Base-by-base conservation (phyloP, 2,888 invertebrate genomes). In the Heteromyza rotundicornis region DNA sequence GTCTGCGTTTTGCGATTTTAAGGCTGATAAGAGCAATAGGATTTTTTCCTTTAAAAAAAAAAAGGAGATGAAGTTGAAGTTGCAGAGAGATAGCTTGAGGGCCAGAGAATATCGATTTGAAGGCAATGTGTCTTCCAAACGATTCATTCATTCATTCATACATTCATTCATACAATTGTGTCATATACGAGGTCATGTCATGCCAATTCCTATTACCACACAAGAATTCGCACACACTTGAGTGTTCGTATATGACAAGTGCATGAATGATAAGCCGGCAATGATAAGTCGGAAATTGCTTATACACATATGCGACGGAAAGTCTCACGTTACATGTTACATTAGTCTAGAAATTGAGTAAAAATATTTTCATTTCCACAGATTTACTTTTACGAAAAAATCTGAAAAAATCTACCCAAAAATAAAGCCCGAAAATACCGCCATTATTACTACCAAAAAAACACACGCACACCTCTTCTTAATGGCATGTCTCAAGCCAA, bases 301-400 rank as follows among this genome's bases (percentile, higher is more conserved):
- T 19, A 17, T 20, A n/a, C n/a, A n/a, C n/a, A n/a, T n/a, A 47
- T 47, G 17, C 19, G 47, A 17, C 20, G 20, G 47, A 68, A 71
- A 71, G 74, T 74, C 75, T 74, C 78, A 66, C 68, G 72, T 74
- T 74, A 74, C 77, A 70, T n/a, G n/a, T n/a, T n/a, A n/a, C n/a
- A n/a, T n/a, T n/a, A n/a, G n/a, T n/a, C n/a, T n/a, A n/a, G n/a
- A n/a, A n/a, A n/a, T n/a, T n/a, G n/a, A n/a, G n/a, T n/a, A n/a
- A n/a, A n/a, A n/a, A n/a, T n/a, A n/a, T n/a, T n/a, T n/a, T n/a
- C n/a, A n/a, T n/a, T n/a, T n/a, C n/a, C n/a, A n/a, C n/a, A n/a
- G n/a, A n/a, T n/a, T n/a, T n/a, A n/a, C n/a, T n/a, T n/a, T n/a
- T n/a, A 40, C 3, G 47, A 47, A 47, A 47, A 19, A 17, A 20